These are phyloP conservation scores for Oceanodroma leucorhoa DNA, from an alignment of 2,797 vertebrate genomes.

Conservation along the genomic window DNA sequence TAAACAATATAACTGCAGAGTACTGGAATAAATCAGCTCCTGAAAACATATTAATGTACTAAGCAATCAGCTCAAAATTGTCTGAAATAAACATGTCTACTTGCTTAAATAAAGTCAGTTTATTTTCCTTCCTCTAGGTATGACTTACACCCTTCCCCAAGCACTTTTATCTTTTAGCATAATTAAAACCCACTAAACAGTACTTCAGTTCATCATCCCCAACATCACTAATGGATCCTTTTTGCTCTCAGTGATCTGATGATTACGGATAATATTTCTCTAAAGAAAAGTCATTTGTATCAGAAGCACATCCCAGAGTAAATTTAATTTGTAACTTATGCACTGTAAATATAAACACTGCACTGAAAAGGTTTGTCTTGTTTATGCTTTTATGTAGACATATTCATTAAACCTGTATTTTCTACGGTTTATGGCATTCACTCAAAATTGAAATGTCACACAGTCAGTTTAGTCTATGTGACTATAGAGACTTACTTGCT, in stretches of 20 bases:
- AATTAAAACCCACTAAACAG: constrained; percentile 53
- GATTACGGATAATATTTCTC: constrained; percentile 32
- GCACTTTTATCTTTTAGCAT: constrained; percentile 8
- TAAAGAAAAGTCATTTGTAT: not conserved
- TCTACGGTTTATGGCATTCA: not conserved
- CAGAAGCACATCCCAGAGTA: not conserved
- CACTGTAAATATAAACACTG: constrained; percentile 43
- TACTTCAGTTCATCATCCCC: constrained; percentile 29
- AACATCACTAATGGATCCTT: constrained; percentile 10
- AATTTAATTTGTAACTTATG: constrained; percentile 52
- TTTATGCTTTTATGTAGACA: constrained; percentile 37
- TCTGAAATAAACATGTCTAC: constrained; percentile 27
- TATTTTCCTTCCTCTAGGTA: constrained; percentile 9
- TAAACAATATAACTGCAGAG: not conserved
- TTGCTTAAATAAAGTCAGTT: constrained; percentile 29
- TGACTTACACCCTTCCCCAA: not conserved
- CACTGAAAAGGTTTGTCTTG: constrained; percentile 27
- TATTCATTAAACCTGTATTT: constrained; percentile 51
- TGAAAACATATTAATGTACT: not conserved
- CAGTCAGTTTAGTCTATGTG: constrained; percentile 26
- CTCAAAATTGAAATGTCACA: constrained; percentile 17
- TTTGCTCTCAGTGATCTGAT: constrained; percentile 14
- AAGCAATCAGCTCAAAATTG: constrained; percentile 15
- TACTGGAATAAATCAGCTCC: not conserved
- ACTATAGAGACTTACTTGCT: constrained; percentile 30